Percentiles rank a stretch among this genome's conserved stretches.
phyloP scores from a whole-genome alignment of 2,888 invertebrate species.

The Philopedon plagiatum region DNA sequence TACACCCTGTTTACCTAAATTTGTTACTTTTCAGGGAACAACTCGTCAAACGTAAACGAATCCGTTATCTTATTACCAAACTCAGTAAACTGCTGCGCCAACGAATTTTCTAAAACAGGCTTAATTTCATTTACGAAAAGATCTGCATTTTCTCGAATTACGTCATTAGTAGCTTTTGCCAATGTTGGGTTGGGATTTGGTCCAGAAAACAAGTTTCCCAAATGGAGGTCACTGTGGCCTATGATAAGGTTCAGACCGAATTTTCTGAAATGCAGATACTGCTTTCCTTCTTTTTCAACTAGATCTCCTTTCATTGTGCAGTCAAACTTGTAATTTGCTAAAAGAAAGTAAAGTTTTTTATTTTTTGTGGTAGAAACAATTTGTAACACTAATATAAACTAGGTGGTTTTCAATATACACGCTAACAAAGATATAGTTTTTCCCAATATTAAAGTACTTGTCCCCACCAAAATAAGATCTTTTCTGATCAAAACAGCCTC shows the following conservation, averaged over 20 bases:
- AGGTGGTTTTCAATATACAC: no score
- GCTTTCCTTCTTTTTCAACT: conserved; percentile 72
- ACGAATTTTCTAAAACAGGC: conserved; percentile 76
- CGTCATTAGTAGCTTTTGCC: conserved; percentile 76
- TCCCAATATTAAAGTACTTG: no score
- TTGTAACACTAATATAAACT: no score
- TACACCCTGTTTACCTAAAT: no score
- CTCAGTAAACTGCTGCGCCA: conserved; percentile 77
- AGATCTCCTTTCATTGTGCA: conserved; percentile 77
- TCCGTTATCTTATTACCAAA: conserved; percentile 80
- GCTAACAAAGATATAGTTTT: no score
- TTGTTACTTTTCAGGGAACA: conserved; percentile 73
- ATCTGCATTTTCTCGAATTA: conserved; percentile 78
- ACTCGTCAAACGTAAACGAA: conserved; percentile 79
- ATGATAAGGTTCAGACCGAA: conserved; percentile 76
- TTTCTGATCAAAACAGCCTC: no score
- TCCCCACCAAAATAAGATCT: no score
- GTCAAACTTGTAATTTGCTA: conserved; percentile 77
- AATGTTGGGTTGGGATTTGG: conserved; percentile 73
- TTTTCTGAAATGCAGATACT: conserved; percentile 76
- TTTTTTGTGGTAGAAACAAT: no score
- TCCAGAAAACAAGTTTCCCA: conserved; percentile 79
- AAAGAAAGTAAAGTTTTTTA: conserved; percentile 22
- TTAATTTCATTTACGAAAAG: conserved; percentile 78
- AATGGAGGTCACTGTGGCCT: conserved; percentile 73